These are phyloP conservation scores for Agrotis puta DNA, from an alignment of 2,888 invertebrate species.

Conservation along the genomic window DNA sequence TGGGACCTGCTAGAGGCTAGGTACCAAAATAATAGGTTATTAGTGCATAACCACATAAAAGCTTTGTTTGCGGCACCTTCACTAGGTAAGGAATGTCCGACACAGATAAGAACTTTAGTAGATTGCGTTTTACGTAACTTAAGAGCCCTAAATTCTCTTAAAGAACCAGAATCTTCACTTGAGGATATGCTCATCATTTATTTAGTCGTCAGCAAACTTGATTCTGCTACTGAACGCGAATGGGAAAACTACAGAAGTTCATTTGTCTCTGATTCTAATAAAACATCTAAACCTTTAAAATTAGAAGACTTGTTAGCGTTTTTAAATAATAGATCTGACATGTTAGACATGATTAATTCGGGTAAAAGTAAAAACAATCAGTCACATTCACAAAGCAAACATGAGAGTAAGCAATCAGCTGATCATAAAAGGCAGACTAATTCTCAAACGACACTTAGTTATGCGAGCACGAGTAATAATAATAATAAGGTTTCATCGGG, in stretches of 20 bases:
- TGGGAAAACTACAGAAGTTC: slow-evolving; percentile 13
- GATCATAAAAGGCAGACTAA: background rate
- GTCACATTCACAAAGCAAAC: slow-evolving; percentile 3
- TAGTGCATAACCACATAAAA: background rate
- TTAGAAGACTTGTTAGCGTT: background rate
- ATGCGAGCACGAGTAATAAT: background rate
- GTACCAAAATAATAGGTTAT: background rate
- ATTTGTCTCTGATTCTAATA: background rate
- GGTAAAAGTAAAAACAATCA: background rate
- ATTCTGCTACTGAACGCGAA: slow-evolving; percentile 8
- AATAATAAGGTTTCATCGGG: background rate
- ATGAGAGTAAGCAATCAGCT: background rate
- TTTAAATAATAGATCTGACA: background rate
- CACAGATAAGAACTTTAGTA: slow-evolving; percentile 5
- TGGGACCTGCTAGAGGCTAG: background rate
- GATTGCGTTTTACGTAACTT: slow-evolving; percentile 11
- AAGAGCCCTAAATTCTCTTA: slow-evolving; percentile 8
- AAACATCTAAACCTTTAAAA: slow-evolving; percentile 1
- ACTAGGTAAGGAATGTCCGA: background rate
- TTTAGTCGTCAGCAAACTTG: slow-evolving; percentile 9
- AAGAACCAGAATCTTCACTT: slow-evolving; percentile 1
- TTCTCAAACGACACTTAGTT: slow-evolving; percentile 1
- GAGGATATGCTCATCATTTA: slow-evolving; percentile 1
- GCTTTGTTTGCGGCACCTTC: slow-evolving; percentile 3
- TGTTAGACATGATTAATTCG: slow-evolving; percentile 2